Percentiles rank a stretch among this genome's conserved stretches.
phyloP scores from a whole-genome alignment of 1,140 invertebrate genomes.

The Neodiprion virginianus region DNA sequence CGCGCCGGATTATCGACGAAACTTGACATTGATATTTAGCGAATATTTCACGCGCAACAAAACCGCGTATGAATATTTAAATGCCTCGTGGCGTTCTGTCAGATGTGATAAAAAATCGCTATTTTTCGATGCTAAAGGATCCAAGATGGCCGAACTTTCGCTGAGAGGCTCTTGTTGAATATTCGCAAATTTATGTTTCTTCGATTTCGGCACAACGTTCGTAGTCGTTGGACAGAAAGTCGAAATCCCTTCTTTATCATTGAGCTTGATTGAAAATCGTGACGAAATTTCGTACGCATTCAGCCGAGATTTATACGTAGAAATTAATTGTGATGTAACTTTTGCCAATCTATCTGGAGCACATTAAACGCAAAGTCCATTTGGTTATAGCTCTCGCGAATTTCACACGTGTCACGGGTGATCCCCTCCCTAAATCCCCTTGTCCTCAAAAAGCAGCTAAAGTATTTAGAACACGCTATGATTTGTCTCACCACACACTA shows the following conservation, averaged over 20 bases:
- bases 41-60: background rate
- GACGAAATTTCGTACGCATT: background rate
- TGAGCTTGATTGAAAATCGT: too few relatives aligned
- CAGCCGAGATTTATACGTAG: background rate
- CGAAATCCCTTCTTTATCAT: too few relatives aligned
- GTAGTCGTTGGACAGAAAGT: too few relatives aligned
- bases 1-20: background rate
- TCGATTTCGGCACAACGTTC: background rate
- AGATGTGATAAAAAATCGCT: constrained; percentile 35
- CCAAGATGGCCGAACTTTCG: constrained; percentile 49
- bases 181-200: constrained; percentile 25
- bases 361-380: constrained; percentile 18
- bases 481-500: background rate
- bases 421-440: constrained; percentile 29
- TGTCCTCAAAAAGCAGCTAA: constrained; percentile 31
- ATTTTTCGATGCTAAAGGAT: constrained; percentile 52
- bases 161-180: constrained; percentile 24
- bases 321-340: constrained; percentile 9
- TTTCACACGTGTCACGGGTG: constrained; percentile 36
- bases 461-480: constrained; percentile 8
- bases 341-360: constrained; percentile 14
- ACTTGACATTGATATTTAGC: background rate
- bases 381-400: constrained; percentile 28
- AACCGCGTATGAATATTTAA: background rate
- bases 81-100: constrained; percentile 46